phyloP scores from a whole-genome alignment of 2,113 vertebrate genomes.

The Emydocephalus ijimae region DNA sequence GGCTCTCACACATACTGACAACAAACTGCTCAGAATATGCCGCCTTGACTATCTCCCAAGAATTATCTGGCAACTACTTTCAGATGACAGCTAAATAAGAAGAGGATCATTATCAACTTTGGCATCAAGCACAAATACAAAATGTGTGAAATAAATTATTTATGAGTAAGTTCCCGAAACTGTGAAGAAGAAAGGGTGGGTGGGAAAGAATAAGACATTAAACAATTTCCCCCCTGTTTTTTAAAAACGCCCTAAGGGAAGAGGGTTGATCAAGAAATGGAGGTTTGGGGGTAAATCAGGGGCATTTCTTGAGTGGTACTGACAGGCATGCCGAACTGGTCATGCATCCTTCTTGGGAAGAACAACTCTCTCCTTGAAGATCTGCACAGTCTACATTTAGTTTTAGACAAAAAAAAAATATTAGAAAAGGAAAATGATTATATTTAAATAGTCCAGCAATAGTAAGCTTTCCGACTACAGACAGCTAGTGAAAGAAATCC shows the following conservation, averaged over 20 bases:
- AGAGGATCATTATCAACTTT: conserved; percentile 8
- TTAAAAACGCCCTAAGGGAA: background rate
- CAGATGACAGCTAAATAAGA: background rate
- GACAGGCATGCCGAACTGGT: background rate
- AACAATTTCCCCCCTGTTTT: background rate
- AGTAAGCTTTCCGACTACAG: background rate
- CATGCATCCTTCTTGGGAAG: background rate
- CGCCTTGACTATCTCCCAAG: conserved; percentile 27
- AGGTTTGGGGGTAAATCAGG: background rate
- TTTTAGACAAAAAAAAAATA: background rate
- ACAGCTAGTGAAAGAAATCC: background rate
- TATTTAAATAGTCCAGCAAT: background rate
- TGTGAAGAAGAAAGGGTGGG: background rate
- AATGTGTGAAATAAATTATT: background rate
- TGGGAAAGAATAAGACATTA: background rate
- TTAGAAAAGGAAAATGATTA: background rate
- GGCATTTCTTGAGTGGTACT: background rate
- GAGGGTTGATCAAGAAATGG: background rate
- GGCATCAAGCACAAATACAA: conserved; percentile 8
- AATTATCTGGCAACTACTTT: conserved; percentile 39
- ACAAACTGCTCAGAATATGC: conserved; percentile 33
- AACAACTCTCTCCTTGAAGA: background rate
- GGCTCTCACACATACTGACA: conserved; percentile 29
- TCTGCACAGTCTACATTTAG: background rate
- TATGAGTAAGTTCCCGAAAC: background rate